Evolutionary conservation across 2,888 invertebrate species (phyloP).

Genomic region (Petrolisthes manimaculis): DNA sequence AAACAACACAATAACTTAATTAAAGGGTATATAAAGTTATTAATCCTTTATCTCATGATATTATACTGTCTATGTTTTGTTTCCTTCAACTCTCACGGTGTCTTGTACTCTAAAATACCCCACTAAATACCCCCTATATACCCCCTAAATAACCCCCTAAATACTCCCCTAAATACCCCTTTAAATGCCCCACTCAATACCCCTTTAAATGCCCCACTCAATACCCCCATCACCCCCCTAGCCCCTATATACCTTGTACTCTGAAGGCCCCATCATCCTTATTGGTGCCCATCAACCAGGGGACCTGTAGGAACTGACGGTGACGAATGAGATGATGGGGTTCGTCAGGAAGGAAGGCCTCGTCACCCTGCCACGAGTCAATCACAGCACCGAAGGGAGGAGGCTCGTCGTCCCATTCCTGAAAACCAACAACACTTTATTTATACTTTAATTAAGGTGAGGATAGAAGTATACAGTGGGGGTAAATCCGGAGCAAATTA

Average conservation of each 20-base stretch:
- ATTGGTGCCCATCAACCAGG: conserved; percentile 64
- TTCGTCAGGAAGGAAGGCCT: conserved; percentile 60
- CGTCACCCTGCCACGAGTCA: conserved; percentile 54
- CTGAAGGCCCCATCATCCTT: conserved; percentile 63
- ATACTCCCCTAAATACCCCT: no score
- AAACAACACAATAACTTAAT: no score
- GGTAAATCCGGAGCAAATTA: no score
- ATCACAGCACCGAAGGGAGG: conserved; percentile 62
- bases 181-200: no score
- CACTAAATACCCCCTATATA: no score
- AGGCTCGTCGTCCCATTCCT: conserved; percentile 65
- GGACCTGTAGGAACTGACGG: conserved; percentile 57
- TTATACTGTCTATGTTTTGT: no score
- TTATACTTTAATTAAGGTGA: not conserved
- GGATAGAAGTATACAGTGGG: not conserved
- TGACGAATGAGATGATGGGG: conserved; percentile 59
- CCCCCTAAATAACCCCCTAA: no score
- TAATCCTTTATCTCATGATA: no score
- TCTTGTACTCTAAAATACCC: no score
- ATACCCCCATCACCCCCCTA: not conserved
- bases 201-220: no score
- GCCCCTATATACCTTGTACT: conserved; percentile 50
- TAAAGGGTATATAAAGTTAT: no score
- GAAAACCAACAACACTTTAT: not conserved
- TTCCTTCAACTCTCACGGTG: no score